Base-by-base conservation (phyloP, 2,113 vertebrate species). In the Rousettus leschenaultii region DNA sequence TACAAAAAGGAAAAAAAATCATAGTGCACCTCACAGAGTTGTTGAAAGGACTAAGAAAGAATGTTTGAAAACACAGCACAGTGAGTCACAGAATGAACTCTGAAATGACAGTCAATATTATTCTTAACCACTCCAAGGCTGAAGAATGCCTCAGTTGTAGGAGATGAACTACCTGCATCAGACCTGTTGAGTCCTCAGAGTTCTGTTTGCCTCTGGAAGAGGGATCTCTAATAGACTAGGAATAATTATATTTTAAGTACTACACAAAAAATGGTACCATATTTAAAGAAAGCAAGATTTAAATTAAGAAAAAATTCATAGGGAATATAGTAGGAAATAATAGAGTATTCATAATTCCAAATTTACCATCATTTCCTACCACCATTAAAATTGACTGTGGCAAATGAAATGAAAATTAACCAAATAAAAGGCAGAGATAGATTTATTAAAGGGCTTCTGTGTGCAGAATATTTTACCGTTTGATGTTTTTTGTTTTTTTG, bases 391-490 rank as follows among this genome's bases (percentile, higher is more conserved):
- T 3, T 63, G 80, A 94, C 45, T 79, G 40, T 73, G 40, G 85
- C 85, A 12, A 91, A 77, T 89, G 16, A 95, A 95, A 89, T 43
- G 48, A 92, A 87, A 83, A 95, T 28, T 28, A 61, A 59, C 53
- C 43, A 75, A 93, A 68, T 70, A 71, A 84, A 88, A 94, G 26
- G 28, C n/a, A 75, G 70, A 79, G 22, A 66, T 21, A 15, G 40
- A 5, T 53, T 85, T 84, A 83, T 43, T 83, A 77, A 74, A 65
- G 13, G 53, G 66, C 33, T 70, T 59, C 28, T 89, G 59, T 53
- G 8, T 53, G 48, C 10, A 57, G 35, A 63, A 59, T 88, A 71
- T 40, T 88, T 87, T 65, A 80, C 18, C 5, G 6, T 92, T 10
- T 85, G 48, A 65, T 16, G 38, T 40, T 53, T 61, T 38, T n/a